Evolutionary conservation across 2,113 vertebrate genomes (phyloP).

Genomic region (Gasterosteus aculeatus): DNA sequence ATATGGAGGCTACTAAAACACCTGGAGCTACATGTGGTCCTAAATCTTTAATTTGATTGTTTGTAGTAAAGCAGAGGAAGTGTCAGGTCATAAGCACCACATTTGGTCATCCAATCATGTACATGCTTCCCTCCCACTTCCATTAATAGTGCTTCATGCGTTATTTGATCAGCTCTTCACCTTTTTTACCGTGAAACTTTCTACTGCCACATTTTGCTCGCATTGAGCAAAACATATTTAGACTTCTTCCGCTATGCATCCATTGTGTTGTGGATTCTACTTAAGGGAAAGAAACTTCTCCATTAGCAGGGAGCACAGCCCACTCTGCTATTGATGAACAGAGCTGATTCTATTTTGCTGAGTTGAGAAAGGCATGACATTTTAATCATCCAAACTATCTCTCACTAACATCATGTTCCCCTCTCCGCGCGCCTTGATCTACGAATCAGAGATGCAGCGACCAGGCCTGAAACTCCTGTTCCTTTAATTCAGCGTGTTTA

Average conservation of each 20-base stretch:
- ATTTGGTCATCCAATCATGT: constrained; percentile 31
- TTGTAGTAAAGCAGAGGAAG: constrained; percentile 33
- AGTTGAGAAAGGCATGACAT: constrained; percentile 80
- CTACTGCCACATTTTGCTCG: neutral
- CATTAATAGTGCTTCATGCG: constrained; percentile 20
- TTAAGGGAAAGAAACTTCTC: constrained; percentile 69
- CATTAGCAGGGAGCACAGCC: constrained; percentile 68
- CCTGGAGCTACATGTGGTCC: constrained; percentile 35
- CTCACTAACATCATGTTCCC: constrained; percentile 76
- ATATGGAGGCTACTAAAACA: constrained; percentile 41
- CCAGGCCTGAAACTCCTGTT: constrained; percentile 70
- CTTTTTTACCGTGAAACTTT: constrained; percentile 11
- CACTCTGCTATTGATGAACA: constrained; percentile 71
- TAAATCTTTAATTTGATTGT: constrained; percentile 59
- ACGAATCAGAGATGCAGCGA: constrained; percentile 75
- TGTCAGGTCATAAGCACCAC: constrained; percentile 23
- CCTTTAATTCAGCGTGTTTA: constrained; percentile 73
- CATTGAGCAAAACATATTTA: constrained; percentile 20
- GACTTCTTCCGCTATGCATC: constrained; percentile 33
- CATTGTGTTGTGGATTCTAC: constrained; percentile 59
- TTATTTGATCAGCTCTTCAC: constrained; percentile 38
- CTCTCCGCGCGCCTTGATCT: constrained; percentile 77
- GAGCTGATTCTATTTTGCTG: constrained; percentile 78
- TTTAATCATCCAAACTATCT: constrained; percentile 81
- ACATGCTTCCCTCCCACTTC: constrained; percentile 2